These are phyloP conservation scores for Alces alces DNA, from an alignment of 2,113 vertebrate genomes.

Conservation along the genomic window DNA sequence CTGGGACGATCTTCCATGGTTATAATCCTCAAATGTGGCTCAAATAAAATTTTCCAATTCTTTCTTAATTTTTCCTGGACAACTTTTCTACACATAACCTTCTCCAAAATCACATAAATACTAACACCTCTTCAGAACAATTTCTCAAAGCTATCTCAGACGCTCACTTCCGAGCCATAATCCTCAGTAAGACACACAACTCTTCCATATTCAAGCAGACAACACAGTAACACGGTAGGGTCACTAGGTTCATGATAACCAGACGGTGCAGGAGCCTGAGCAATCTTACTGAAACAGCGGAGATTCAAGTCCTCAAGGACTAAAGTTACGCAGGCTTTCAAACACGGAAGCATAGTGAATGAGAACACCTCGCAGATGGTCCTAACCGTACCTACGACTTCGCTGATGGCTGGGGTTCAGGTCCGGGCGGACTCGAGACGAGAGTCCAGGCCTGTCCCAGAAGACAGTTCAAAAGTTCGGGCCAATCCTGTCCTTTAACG, in stretches of 20 bases:
- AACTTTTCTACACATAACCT: no score
- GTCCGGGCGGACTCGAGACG: not conserved
- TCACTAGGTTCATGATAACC: not conserved
- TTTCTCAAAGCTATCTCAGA: no score
- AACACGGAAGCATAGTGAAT: not conserved
- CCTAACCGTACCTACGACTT: not conserved
- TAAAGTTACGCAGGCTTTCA: not conserved
- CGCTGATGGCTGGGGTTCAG: not conserved
- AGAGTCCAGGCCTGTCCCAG: not conserved
- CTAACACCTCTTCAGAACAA: no score
- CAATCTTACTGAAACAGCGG: not conserved
- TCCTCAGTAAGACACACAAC: not conserved
- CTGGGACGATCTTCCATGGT: no score
- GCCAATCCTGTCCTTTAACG: not conserved
- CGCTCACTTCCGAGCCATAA: no score
- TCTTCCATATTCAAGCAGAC: not conserved
- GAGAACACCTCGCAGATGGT: not conserved
- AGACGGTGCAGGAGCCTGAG: no score
- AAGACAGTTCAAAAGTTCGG: rapidly evolving
- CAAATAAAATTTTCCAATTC: no score
- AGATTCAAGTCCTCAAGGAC: not conserved
- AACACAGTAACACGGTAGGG: not conserved
- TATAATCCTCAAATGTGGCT: no score
- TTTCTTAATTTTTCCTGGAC: no score
- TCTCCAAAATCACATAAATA: no score